Conservation (phyloP, 2,113 vertebrate genomes). For the Melierax canorus region DNA sequence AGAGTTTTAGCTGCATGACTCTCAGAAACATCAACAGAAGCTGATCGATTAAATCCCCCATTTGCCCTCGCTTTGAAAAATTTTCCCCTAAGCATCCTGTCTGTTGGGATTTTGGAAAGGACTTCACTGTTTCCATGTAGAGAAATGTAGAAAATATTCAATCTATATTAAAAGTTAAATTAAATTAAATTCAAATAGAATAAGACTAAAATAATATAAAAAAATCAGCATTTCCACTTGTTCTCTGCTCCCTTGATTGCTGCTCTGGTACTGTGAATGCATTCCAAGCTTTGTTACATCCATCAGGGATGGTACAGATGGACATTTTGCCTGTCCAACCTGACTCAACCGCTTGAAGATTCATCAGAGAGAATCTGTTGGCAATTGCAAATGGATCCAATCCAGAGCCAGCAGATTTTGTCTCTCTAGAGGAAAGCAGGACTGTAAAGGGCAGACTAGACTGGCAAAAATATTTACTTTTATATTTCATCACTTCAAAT, state of each 20-base stretch:
- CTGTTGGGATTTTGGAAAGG: background rate
- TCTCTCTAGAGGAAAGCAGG: constrained; percentile 54
- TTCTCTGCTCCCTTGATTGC: background rate
- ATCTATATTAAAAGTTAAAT: background rate
- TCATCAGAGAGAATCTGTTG: constrained; percentile 70
- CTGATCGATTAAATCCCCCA: background rate
- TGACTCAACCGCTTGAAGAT: constrained; percentile 68
- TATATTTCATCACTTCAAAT: constrained; percentile 67
- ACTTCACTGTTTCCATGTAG: background rate
- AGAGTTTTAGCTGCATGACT: constrained; percentile 9
- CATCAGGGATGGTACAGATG: constrained; percentile 66
- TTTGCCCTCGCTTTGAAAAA: background rate
- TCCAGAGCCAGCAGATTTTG: constrained; percentile 70
- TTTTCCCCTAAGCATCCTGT: background rate
- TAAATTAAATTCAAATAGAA: background rate
- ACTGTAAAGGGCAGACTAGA: constrained; percentile 67
- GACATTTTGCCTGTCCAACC: constrained; percentile 63
- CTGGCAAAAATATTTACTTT: constrained; percentile 73
- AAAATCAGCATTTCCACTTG: background rate
- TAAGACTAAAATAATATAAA: background rate
- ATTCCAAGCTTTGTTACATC: constrained; percentile 54
- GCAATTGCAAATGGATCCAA: constrained; percentile 66
- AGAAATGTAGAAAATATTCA: background rate
- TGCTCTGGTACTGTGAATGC: background rate
- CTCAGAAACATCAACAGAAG: constrained; percentile 14